phyloP scores from a whole-genome alignment of 2,113 vertebrate genomes.

The Machaerirhynchus nigripectus region DNA sequence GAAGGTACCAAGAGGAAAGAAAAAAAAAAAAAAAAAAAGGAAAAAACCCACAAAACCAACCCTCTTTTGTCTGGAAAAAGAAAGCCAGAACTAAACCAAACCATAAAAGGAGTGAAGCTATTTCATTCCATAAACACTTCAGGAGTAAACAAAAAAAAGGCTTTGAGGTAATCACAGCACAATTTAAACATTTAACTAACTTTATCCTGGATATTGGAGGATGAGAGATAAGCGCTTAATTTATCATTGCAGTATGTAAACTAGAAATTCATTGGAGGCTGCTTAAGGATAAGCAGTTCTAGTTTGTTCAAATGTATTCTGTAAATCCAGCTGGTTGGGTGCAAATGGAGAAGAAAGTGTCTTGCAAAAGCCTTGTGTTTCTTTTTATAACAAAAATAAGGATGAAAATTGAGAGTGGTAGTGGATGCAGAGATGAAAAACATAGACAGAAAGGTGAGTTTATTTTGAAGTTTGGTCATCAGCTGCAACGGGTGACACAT shows the following conservation, averaged over 20 bases:
- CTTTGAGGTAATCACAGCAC: neutral
- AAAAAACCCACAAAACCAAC: neutral
- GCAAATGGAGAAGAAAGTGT: neutral
- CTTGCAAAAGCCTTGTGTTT: neutral
- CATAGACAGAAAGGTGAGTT: neutral
- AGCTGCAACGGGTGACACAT: neutral
- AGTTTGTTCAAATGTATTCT: conserved; percentile 30
- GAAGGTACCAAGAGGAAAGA: neutral
- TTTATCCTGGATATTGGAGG: neutral
- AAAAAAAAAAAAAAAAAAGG: too few species aligned
- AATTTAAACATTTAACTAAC: conserved; percentile 17
- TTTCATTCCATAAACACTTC: conserved; percentile 11
- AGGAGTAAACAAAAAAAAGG: neutral
- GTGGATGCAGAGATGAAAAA: neutral
- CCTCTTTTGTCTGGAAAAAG: neutral
- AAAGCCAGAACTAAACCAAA: neutral
- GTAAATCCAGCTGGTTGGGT: neutral
- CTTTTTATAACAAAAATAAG: neutral
- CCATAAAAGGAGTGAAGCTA: accelerated
- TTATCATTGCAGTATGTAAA: conserved; percentile 30
- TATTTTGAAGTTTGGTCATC: neutral
- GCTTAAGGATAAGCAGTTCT: neutral
- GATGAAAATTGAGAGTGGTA: neutral
- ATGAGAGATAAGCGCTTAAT: conserved; percentile 16
- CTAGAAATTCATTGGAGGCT: conserved; percentile 43